phyloP scores from a whole-genome alignment of 1,140 invertebrate genomes.

The Heterodera carotae region DNA sequence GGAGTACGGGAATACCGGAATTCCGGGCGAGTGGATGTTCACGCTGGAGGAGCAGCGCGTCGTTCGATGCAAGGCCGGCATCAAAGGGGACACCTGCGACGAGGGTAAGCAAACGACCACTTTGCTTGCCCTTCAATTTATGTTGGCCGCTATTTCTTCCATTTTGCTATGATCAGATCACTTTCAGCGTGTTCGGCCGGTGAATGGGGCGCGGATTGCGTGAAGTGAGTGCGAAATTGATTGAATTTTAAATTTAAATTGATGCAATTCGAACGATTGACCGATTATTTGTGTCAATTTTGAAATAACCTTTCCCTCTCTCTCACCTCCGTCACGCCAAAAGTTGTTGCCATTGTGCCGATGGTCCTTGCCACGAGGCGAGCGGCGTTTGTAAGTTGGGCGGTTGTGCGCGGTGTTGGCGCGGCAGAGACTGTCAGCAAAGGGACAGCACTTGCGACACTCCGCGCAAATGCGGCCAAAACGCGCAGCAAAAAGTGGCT shows the following conservation, averaged over 20 bases:
- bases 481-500: slow-evolving; percentile 61
- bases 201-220: slow-evolving; percentile 63
- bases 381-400: slow-evolving; percentile 57
- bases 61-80: slow-evolving; percentile 59
- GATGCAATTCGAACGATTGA: too few species aligned
- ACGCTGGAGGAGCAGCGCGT: slow-evolving; percentile 46
- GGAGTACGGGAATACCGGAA: slow-evolving; percentile 63
- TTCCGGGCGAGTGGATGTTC: slow-evolving; percentile 65
- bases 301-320: too few species aligned
- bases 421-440: slow-evolving; percentile 54
- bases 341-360: slow-evolving; percentile 61
- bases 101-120: slow-evolving; percentile 60
- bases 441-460: slow-evolving; percentile 42
- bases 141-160: too few species aligned
- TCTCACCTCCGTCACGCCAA: too few species aligned
- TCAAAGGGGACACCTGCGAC: slow-evolving; percentile 66
- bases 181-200: slow-evolving; percentile 57
- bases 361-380: slow-evolving; percentile 51
- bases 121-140: too few species aligned
- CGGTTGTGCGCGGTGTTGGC: slow-evolving; percentile 57
- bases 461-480: slow-evolving; percentile 51
- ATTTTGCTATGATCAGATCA: slow-evolving; percentile 16
- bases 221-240: slow-evolving; percentile 1
- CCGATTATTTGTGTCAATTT: too few species aligned
- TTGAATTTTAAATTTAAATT: too few species aligned